These are phyloP conservation scores for Acyrthosiphon pisum DNA, from an alignment of 1,140 invertebrate species.

Conservation along the genomic window DNA sequence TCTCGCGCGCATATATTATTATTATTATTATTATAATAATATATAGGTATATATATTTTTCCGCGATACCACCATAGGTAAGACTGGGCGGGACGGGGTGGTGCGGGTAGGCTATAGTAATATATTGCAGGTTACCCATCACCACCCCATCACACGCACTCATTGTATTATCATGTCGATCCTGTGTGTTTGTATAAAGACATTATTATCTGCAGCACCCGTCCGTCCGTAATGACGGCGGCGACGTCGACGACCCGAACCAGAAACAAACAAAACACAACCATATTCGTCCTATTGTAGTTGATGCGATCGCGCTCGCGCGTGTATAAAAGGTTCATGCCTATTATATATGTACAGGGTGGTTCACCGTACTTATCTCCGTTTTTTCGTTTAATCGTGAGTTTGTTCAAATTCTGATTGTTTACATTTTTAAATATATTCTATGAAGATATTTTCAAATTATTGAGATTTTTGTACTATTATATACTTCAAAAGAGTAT, in stretches of 20 bases:
- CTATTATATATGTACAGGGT: background rate
- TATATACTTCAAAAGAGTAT: background rate
- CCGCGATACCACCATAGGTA: background rate
- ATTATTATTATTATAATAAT: constrained; percentile 23
- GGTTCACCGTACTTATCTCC: background rate
- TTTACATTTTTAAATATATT: background rate
- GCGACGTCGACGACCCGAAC: background rate
- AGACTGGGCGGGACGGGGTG: background rate
- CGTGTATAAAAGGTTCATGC: background rate
- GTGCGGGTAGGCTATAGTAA: background rate
- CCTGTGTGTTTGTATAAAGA: constrained; percentile 20
- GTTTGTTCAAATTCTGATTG: background rate
- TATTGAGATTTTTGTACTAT: background rate
- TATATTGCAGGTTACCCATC: constrained; percentile 37
- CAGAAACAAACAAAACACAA: constrained; percentile 26
- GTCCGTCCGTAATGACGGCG: constrained; percentile 27
- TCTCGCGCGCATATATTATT: background rate
- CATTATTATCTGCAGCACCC: constrained; percentile 25
- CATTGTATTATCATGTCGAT: background rate
- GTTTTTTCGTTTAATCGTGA: background rate
- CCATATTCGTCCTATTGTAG: background rate
- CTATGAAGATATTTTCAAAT: background rate
- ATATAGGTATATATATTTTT: background rate
- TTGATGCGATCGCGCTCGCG: too few relatives aligned
- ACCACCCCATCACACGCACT: background rate